phyloP scores from a whole-genome alignment of 1,140 invertebrate species.

The Rhagoletis pomonella region DNA sequence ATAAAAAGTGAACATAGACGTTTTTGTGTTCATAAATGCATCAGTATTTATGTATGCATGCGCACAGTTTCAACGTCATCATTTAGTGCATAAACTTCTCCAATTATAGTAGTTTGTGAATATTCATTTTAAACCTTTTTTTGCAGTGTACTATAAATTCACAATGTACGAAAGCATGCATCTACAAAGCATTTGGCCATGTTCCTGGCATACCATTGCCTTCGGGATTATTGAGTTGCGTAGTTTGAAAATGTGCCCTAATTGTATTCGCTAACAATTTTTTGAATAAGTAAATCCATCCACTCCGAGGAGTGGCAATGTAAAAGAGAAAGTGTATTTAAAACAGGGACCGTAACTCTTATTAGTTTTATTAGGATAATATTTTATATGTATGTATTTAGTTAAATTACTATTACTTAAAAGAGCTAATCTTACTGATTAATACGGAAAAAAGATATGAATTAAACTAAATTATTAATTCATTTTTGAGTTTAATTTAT shows the following conservation, averaged over 20 bases:
- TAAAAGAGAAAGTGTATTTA: too few species aligned
- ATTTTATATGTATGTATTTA: too few species aligned
- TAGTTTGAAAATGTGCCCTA: neutral
- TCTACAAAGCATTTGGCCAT: neutral
- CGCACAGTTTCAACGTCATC: neutral
- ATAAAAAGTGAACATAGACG: too few species aligned
- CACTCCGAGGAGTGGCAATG: too few species aligned
- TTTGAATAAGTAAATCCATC: too few species aligned
- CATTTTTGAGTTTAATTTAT: too few species aligned
- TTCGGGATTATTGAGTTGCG: neutral
- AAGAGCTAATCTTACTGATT: too few species aligned
- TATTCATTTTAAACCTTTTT: neutral
- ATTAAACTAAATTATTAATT: too few species aligned
- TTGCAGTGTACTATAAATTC: neutral
- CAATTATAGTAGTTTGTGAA: neutral
- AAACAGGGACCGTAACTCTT: too few species aligned
- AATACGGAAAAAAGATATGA: too few species aligned
- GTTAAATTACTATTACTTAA: too few species aligned
- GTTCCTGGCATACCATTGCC: neutral
- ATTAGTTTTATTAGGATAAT: too few species aligned
- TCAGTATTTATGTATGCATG: neutral
- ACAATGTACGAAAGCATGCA: neutral
- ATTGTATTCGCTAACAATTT: neutral
- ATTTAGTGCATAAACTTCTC: slow-evolving; percentile 20
- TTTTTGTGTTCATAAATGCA: neutral